These are phyloP conservation scores for Tetramorium bicarinatum DNA, from an alignment of 2,888 invertebrate genomes.

Conservation along the genomic window DNA sequence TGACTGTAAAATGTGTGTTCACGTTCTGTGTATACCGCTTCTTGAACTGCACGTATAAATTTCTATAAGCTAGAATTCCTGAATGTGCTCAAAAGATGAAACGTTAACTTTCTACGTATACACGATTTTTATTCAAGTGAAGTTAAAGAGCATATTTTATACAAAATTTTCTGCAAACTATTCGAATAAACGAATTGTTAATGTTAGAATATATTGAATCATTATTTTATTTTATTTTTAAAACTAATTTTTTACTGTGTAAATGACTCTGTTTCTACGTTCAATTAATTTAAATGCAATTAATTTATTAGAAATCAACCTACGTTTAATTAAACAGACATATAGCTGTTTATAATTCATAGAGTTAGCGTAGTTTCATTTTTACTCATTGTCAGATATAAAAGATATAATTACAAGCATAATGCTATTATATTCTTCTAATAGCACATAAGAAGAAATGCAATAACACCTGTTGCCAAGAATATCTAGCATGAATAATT, in stretches of 20 bases:
- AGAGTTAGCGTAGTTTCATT: neutral
- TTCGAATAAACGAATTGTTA: neutral
- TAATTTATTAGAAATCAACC: neutral
- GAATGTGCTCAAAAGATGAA: conserved; percentile 36
- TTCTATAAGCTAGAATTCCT: conserved; percentile 32
- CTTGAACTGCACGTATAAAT: conserved; percentile 49
- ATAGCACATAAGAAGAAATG: conserved; percentile 1
- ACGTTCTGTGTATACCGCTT: conserved; percentile 19
- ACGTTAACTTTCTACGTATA: conserved; percentile 17
- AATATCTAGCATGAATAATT: conserved; percentile 16
- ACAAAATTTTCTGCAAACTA: neutral
- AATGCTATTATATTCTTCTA: neutral
- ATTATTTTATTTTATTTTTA: neutral
- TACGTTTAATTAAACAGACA: conserved; percentile 6
- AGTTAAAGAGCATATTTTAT: neutral
- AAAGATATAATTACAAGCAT: neutral
- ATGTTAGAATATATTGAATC: neutral
- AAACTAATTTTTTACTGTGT: neutral
- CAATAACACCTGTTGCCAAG: conserved; percentile 39
- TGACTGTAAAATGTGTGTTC: conserved; percentile 51
- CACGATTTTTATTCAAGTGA: neutral
- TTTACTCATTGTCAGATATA: neutral
- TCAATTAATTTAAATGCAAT: neutral
- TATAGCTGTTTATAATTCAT: neutral
- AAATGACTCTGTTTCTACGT: neutral